These are phyloP conservation scores for Apotomis betuletana DNA, from an alignment of 2,888 invertebrate species.

Conservation along the genomic window DNA sequence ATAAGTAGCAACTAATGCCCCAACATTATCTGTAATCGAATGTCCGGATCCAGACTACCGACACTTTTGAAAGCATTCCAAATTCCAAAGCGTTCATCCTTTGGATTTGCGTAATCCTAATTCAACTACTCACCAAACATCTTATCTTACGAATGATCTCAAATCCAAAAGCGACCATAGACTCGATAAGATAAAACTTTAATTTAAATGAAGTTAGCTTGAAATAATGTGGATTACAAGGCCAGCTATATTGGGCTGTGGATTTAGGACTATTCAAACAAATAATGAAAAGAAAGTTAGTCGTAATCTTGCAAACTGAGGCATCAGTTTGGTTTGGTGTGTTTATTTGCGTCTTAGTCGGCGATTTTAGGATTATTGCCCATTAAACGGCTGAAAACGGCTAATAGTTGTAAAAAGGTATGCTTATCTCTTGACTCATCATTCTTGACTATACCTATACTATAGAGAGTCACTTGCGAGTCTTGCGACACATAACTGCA, in stretches of 20 bases:
- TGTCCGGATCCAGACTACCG: constrained; percentile 10
- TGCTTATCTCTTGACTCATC: too few species aligned
- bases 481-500: too few species aligned
- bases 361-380: too few species aligned
- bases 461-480: too few species aligned
- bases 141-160: neutral
- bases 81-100: constrained; percentile 20
- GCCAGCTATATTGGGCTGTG: neutral
- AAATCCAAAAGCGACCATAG: neutral
- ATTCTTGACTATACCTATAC: too few species aligned
- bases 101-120: constrained; percentile 24
- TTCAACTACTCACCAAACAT: neutral
- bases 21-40: constrained; percentile 30
- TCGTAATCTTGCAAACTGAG: neutral
- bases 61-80: constrained; percentile 22
- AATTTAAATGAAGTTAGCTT: too few species aligned
- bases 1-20: constrained; percentile 16
- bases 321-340: neutral
- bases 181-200: neutral
- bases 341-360: neutral
- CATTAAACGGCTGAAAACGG: neutral
- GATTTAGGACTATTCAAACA: constrained; percentile 5
- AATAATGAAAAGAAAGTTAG: constrained; percentile 12
- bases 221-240: neutral
- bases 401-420: too few species aligned